Base-by-base conservation (phyloP, 1,140 invertebrate genomes). In the Akabosia matsudoensis region DNA sequence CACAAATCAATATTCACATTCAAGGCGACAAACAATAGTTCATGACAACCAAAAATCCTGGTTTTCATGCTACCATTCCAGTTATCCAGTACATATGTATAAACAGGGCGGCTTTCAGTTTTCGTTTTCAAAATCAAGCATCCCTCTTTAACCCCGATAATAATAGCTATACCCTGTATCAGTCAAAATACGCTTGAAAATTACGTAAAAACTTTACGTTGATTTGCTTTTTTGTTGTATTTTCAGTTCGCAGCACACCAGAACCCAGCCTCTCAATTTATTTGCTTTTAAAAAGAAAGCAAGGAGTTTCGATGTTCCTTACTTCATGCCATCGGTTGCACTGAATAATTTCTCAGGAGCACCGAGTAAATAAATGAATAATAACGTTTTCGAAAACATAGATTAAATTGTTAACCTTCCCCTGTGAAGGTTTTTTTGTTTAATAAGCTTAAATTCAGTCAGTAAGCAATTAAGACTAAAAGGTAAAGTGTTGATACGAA, bases 401-500 rank as follows among this genome's bases (percentile, higher is more conserved):
- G 61, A 67, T 31, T 67, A 30, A 31, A n/a, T n/a, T n/a, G 61
- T 10, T 10, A 67, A 31, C 61, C 61, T 67, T 31, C 28, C 61
- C 28, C 24, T 45, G 18, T 45, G n/a, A n/a, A n/a, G n/a, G 18
- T 45, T 45, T 45, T 45, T 45, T 45, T 67, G 3, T 28, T 30
- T 30, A 67, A 2, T 31, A 7, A 67, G 31, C 28, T 30, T n/a
- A 30, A 24, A 67, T 24, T 67, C 1, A 67, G 61, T 67, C 61
- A 67, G 61, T 67, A 67, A 30, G 61, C 31, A 67, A 30, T 67
- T 22, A 30, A 67, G 61, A 30, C 61, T 30, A 67, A 67, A 45
- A 45, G 18, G 37, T 45, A 45, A 45, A 18, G 18, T 45, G 37
- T 10, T 45, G 37, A 45, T 45, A 18, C 7, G 7, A 18, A 45